These are phyloP conservation scores for Lophotis ruficrista DNA, from an alignment of 2,113 vertebrate genomes.

Conservation along the genomic window DNA sequence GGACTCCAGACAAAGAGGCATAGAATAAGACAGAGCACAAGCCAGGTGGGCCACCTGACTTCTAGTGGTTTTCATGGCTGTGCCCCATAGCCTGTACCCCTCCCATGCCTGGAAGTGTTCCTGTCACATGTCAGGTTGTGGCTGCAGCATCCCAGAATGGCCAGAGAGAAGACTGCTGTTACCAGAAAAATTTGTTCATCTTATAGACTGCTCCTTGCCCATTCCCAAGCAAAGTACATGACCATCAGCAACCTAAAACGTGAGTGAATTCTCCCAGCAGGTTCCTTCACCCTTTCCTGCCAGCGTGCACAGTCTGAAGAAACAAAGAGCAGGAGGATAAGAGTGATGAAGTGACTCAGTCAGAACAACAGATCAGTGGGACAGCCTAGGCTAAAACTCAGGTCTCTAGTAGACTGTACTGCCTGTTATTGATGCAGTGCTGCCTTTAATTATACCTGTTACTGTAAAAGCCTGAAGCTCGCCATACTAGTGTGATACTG, in stretches of 20 bases:
- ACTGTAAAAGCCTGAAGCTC: neutral
- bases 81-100: neutral
- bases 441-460: neutral
- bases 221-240: neutral
- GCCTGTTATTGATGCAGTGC: neutral
- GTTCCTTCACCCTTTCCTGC: neutral
- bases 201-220: neutral
- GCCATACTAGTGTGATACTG: neutral
- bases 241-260: neutral
- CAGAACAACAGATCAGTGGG: neutral
- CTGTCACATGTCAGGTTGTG: neutral
- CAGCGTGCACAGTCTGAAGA: neutral
- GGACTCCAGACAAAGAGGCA: neutral
- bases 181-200: neutral
- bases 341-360: neutral
- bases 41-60: neutral
- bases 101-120: neutral
- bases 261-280: neutral
- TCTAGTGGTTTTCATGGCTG: neutral
- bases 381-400: neutral
- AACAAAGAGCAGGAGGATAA: neutral
- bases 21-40: neutral
- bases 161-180: neutral
- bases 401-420: neutral
- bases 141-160: neutral